Base-by-base conservation (phyloP, 2,113 vertebrate species). In the Colinus virginianus region DNA sequence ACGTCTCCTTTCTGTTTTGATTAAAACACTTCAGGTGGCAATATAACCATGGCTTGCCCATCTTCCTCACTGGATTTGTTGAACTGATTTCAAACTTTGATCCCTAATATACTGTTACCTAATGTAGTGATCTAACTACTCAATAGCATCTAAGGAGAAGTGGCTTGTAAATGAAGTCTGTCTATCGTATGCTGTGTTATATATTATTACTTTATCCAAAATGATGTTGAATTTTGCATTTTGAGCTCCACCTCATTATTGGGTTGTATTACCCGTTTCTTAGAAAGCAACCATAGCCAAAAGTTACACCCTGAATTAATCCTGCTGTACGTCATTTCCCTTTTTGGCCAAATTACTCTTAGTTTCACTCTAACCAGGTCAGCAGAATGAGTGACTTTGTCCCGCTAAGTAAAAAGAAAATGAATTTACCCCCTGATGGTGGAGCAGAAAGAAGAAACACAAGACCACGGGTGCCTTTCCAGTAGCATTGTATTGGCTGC, bases 41-140 rank as follows among this genome's bases (percentile, higher is more conserved):
- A 13, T 70, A 23, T 49, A 79, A 42, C 17, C 19, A 21, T 23
- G 38, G 79, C 76, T 85, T 77, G 14, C n/a, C 23, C 42, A 83
- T 77, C 68, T 90, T 94, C 75, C 59, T 75, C 49, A 51, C 23
- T 83, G 46, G 49, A 59, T 82, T 91, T 70, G 67, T 75, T 88
- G 82, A 82, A 88, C 46, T 88, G 84, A 88, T 91, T 91, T 78
- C 45, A 85, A 61, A 64, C 88, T 88, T 84, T 88, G 84, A 75
- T 83, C 71, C 59, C 77, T 91, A 83, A 38, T 77, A 85, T 71
- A 42, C 68, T 49, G 46, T 85, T 95, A 90, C 38, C 49, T 87
- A 67, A 66, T 90, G 70, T 2, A 83, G 72, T 25, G 25, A 43
- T 72, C 23, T 68, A 78, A 22, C 63, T 74, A 46, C 68, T 8